These are phyloP conservation scores for Digitonthophagus gazella DNA, from an alignment of 2,888 invertebrate genomes.

Conservation along the genomic window DNA sequence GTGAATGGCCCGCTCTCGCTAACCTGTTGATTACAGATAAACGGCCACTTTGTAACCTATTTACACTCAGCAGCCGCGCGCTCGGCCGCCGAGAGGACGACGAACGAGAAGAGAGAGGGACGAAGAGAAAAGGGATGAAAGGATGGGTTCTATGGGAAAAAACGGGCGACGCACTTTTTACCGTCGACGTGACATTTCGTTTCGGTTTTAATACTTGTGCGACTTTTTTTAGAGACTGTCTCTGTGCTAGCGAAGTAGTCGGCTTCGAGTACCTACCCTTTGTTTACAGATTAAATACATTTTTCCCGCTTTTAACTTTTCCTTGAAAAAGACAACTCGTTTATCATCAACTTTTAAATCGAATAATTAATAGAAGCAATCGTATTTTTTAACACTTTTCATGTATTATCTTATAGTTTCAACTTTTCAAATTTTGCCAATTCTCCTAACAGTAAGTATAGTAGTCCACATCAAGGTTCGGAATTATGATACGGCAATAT, in stretches of 20 bases:
- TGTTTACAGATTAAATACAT: constrained; percentile 18
- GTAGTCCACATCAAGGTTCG: too few species aligned
- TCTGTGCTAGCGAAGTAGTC: neutral
- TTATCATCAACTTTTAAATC: neutral
- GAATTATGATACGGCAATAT: too few species aligned
- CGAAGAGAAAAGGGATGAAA: constrained; percentile 9
- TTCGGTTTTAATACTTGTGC: constrained; percentile 23
- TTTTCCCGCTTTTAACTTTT: constrained; percentile 13
- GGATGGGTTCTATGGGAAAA: constrained; percentile 20
- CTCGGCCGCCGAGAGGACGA: neutral
- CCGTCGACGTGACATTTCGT: constrained; percentile 24
- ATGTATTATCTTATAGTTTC: too few species aligned
- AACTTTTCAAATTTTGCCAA: too few species aligned
- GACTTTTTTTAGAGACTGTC: neutral
- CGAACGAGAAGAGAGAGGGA: neutral
- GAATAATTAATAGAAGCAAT: too few species aligned
- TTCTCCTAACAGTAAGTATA: too few species aligned
- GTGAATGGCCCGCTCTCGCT: constrained; percentile 20
- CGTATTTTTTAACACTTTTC: too few species aligned
- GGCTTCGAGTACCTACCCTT: constrained; percentile 4
- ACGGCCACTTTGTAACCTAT: constrained; percentile 35
- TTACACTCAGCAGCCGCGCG: constrained; percentile 25
- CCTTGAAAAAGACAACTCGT: neutral
- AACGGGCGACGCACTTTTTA: constrained; percentile 26
- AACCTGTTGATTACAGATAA: constrained; percentile 38